These are phyloP conservation scores for Heliconius melpomene DNA, from an alignment of 1,140 invertebrate genomes.

Conservation along the genomic window DNA sequence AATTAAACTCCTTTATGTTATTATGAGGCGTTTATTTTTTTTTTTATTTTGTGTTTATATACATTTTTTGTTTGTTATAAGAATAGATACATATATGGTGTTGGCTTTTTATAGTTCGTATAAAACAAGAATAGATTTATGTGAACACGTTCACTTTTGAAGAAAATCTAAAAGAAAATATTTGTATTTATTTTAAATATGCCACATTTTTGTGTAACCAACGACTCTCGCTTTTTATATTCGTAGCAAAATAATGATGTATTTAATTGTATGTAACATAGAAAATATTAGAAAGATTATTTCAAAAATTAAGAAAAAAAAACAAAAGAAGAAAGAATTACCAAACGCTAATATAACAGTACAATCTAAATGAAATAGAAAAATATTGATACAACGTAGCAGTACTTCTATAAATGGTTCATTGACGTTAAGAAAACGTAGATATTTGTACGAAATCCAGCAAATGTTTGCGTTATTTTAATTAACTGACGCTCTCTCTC, in stretches of 20 bases:
- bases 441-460: background rate
- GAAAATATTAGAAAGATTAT: too few species aligned
- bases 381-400: background rate
- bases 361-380: background rate
- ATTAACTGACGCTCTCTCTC: background rate
- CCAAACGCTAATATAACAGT: background rate
- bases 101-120: background rate
- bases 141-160: background rate
- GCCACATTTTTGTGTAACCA: too few species aligned
- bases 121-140: background rate
- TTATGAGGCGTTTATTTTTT: background rate
- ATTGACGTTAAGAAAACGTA: background rate
- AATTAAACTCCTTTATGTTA: background rate
- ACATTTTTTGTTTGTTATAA: background rate
- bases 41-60: background rate
- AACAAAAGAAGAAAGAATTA: background rate
- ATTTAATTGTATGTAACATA: too few species aligned
- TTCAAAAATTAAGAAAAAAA: background rate
- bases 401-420: background rate
- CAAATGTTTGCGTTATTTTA: constrained; percentile 14
- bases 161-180: too few species aligned
- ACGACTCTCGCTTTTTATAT: too few species aligned
- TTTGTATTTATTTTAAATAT: too few species aligned
- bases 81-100: too few species aligned
- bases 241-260: too few species aligned